Base-by-base conservation (phyloP, 2,113 vertebrate genomes). In the Myodes glareolus region DNA sequence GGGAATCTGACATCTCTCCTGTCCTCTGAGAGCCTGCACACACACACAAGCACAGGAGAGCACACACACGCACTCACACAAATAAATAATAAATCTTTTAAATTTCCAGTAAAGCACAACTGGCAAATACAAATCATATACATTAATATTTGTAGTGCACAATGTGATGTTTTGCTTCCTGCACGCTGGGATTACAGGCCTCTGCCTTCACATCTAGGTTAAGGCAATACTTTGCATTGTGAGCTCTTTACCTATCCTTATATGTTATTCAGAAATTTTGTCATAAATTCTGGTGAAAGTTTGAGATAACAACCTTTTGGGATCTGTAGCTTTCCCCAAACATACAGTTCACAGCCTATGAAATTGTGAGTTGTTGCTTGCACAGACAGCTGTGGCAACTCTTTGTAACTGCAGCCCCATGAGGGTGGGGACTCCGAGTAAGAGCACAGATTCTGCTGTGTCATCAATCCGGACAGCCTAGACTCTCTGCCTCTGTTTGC, bases 251-350 rank as follows among this genome's bases (percentile, higher is more conserved):
- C 76, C 29, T 29, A 78, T 88, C 39, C 70, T 68, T 88, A 31
- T 11, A 14, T 91, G 42, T 90, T 87, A 87, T 23, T 86, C 47
- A 63, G 42, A 93, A 73, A 78, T 94, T 96, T 29, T 14, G 23
- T 63, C 58, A 42, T 93, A 84, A 92, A 93, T 95, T 94, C 85
- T 50, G 86, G 67, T 50, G 25, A 82, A 94, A 86, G 50, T 36
- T 80, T 78, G 29, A 50, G 33, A 4, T n/a, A 55, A 75, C 36
- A 82, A 61, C 42, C 14, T 91, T 93, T 86, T 39, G 47, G 42
- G 42, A 84, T 90, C 82, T 94, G 42, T 3, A 33, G n/a, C 27
- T 94, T 78, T 94, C 93, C 68, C 52, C 80, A 91, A 47, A 76
- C 52, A 90, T 73, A 75, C 33, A 70, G 31, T 94, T n/a, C 91